Evolutionary conservation across 2,888 invertebrate genomes (phyloP).

Genomic region (Shargacucullia verbasci): DNA sequence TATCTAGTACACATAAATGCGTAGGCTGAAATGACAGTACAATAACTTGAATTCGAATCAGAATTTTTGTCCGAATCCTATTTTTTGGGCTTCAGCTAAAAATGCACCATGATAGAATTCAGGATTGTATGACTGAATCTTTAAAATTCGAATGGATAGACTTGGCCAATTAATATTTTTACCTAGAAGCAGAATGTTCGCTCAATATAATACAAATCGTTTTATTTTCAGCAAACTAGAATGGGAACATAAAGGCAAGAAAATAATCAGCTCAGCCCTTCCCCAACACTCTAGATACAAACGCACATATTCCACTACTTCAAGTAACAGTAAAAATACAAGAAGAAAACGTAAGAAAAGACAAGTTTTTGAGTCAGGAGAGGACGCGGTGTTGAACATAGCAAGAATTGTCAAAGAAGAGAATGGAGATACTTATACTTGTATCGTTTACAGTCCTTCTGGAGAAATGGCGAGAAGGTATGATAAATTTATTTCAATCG

Average conservation of each 20-base stretch:
- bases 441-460: constrained; percentile 92
- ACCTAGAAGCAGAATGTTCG: no score
- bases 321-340: constrained; percentile 46
- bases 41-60: no score
- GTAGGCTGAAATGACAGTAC: neutral
- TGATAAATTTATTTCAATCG: neutral
- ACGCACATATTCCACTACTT: constrained; percentile 60
- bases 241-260: constrained; percentile 85
- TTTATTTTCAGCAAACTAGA: constrained; percentile 74
- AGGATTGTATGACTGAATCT: no score
- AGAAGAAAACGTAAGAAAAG: constrained; percentile 74
- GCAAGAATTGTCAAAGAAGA: constrained; percentile 89
- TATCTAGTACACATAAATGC: neutral
- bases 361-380: constrained; percentile 75
- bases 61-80: no score
- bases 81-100: no score
- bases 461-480: constrained; percentile 93
- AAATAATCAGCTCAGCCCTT: constrained; percentile 72
- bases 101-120: no score
- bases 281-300: constrained; percentile 80
- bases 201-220: no score
- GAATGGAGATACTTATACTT: constrained; percentile 94
- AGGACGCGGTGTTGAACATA: constrained; percentile 90
- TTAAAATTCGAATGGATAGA: no score
- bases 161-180: no score